Base-by-base conservation (phyloP, 2,888 invertebrate species). In the Cenopis cana region DNA sequence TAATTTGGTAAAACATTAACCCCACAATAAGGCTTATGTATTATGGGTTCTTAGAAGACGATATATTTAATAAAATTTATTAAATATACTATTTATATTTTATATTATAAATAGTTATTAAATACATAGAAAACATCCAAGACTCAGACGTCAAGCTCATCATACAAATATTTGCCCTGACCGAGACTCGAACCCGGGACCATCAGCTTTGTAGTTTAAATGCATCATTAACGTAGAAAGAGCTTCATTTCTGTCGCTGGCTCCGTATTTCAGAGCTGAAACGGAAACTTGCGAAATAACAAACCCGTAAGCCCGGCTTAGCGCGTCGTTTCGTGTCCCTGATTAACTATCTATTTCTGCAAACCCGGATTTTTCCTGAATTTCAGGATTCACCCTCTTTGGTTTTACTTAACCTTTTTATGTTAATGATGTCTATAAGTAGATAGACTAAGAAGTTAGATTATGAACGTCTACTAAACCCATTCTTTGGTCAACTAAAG, bases 231-330 rank as follows among this genome's bases (percentile, higher is more conserved):
- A 66, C 20, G 12, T 49, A 46, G 17, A 46, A 66, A 60, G 46
- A 60, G 60, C 54, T 55, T 33, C 24, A 49, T 52, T 50, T 59
- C 38, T 62, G 18, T 36, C 54, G 49, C 29, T 0, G 46, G 46
- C 56, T 55, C 36, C 24, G 14, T 55, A 20, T 60, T 36, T 41
- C 52, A 17, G 56, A 36, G 20, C 6, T 54, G 49, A 50, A 60
- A 71, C 38, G 55, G 49, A 66, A 67, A 71, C 60, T 61, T 50
- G 8, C 49, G 20, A 60, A 46, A 57, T 52, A 52, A 70, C 55
- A 55, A 55, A 54, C 41, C 61, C 60, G 33, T 67, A 71, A 71
- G 66, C 71, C 67, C 2, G 55, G 67, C 66, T 71, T 71, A 71
- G 67, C 55, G 18, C 49, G 46, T 46, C 68, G 36, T 38, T 55